Base-by-base conservation (phyloP, 2,888 invertebrate genomes). In the Dioctria linearis region DNA sequence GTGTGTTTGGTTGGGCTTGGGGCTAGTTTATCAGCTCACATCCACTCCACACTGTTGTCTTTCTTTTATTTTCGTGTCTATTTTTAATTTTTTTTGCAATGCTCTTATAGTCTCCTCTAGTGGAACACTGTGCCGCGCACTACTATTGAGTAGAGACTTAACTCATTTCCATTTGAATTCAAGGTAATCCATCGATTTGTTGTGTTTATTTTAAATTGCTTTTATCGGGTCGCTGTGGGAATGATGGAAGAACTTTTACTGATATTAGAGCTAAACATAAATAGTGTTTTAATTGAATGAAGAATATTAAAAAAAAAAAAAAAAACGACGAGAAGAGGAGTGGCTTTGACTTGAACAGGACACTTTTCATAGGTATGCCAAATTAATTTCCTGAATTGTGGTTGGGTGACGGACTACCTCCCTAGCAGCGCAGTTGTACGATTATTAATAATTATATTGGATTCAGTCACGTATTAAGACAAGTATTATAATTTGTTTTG, bases 161-260 rank as follows among this genome's bases (percentile, higher is more conserved):
- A 25, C 25, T 42, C 65, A 42, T 42, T 65, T 42, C 42, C 69
- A 69, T 69, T 69, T 69, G 69, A 69, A 69, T 69, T 69, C 69
- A 69, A 69, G 69, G 69, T 69, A 69, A 69, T 37, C 49, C 69
- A 51, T 69, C 69, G 69, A 69, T 69, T 69, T 69, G 11, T 8
- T 11, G 43, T 3, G 39, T 69, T 25, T 51, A 65, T 69, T 69
- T 69, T 69, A 54, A n/a, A 54, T n/a, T 54, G 11, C n/a, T 54
- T 11, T 54, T 8, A 11, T 11, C 54, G 11, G 11, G 4, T 54
- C 11, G 54, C 9, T 11, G 6, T 1, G 54, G 54, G 54, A n/a
- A 54, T 2, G 11, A n/a, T 8, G 54, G 54, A 8, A 25, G 25
- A 25, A 25, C 25, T 25, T 25, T 25, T 25, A 25, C 25, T 25